Evolutionary conservation across 2,888 invertebrate genomes (phyloP).

Genomic region (Drosophila limbata): DNA sequence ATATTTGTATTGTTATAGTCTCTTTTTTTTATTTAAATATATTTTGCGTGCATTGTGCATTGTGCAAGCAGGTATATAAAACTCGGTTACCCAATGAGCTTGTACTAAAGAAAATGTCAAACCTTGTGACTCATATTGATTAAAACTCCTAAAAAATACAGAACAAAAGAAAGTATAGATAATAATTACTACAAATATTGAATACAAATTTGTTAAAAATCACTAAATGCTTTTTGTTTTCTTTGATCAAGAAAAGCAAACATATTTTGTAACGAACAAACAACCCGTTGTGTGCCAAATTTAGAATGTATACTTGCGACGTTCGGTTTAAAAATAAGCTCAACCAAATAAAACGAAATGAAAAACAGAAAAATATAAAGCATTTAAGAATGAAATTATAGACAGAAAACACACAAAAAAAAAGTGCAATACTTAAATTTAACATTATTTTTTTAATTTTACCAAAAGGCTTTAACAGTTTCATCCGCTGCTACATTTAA

Average conservation of each 20-base stretch:
- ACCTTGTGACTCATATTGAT: neutral
- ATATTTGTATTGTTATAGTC: neutral
- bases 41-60: neutral
- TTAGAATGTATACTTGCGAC: constrained; percentile 65
- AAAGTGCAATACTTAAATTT: no score
- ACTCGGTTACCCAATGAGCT: constrained; percentile 6
- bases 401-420: constrained; percentile 21
- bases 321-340: constrained; percentile 67
- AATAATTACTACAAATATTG: neutral
- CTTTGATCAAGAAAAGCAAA: constrained; percentile 46
- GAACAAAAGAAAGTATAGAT: neutral
- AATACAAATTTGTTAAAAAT: constrained; percentile 17
- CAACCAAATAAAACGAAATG: constrained; percentile 60
- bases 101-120: neutral
- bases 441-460: no score
- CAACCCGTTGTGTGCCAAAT: constrained; percentile 59
- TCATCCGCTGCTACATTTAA: no score
- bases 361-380: constrained; percentile 53
- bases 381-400: constrained; percentile 58
- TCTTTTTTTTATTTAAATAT: neutral
- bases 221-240: constrained; percentile 19
- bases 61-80: constrained; percentile 7
- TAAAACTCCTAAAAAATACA: neutral
- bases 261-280: constrained; percentile 72
- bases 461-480: no score